Percentiles rank a stretch among this genome's conserved stretches.
Evolutionary conservation across 2,113 vertebrate species (phyloP).

Genomic region (Triplophysa tibetana): DNA sequence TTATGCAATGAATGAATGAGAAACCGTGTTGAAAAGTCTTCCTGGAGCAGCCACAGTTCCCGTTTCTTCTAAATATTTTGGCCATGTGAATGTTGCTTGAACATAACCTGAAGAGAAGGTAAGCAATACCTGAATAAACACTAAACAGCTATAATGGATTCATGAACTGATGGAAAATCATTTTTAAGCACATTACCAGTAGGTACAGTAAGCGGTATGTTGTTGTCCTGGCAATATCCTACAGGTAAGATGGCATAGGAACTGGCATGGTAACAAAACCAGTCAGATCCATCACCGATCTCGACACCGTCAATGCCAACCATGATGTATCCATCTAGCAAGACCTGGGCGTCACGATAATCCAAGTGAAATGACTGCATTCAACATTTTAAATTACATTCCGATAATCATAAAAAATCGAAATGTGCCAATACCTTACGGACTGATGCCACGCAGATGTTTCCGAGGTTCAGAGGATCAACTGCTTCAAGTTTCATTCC

Average conservation of each 20-base stretch:
- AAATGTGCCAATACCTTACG: constrained; percentile 78
- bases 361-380: neutral
- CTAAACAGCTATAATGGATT: neutral
- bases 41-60: constrained; percentile 77
- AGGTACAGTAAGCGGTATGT: constrained; percentile 83
- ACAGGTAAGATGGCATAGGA: constrained; percentile 88
- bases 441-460: constrained; percentile 94
- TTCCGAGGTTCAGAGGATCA: constrained; percentile 92
- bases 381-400: neutral
- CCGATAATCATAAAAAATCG: neutral
- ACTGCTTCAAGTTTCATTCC: constrained; percentile 97
- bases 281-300: constrained; percentile 79
- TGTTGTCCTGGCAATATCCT: constrained; percentile 86
- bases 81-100: constrained; percentile 82
- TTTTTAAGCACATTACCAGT: constrained; percentile 70
- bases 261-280: constrained; percentile 95
- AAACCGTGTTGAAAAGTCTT: constrained; percentile 86
- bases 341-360: constrained; percentile 71
- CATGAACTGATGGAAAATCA: neutral
- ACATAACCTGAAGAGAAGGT: constrained; percentile 74
- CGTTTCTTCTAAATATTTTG: constrained; percentile 82
- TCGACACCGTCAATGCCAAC: constrained; percentile 85
- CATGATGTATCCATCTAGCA: constrained; percentile 93
- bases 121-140: neutral
- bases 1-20: neutral